Base-by-base conservation (phyloP, 2,888 invertebrate species). In the Amblyjoppa fuscipennis region DNA sequence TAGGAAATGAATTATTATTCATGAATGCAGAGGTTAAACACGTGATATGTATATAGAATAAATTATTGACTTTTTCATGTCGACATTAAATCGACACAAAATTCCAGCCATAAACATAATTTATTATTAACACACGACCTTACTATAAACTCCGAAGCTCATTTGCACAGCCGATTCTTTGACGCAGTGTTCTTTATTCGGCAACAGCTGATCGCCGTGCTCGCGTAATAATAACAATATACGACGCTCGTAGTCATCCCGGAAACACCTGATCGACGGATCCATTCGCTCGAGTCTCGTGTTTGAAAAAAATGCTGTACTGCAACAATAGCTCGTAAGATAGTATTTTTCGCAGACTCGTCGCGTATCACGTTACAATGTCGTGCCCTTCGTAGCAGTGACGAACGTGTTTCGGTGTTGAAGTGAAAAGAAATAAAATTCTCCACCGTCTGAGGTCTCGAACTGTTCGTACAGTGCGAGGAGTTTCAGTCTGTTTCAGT, bases 211-310 rank as follows among this genome's bases (percentile, higher is more conserved):
- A 59, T 77, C 80, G 20, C 34, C 45, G 45, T 31, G 31, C 16
- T 64, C 31, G 64, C 64, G 64, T 31, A n/a, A 64, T 64, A 64
- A 64, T 75, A 81, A 81, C 69, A 81, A 81, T 61, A 75, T 31
- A 69, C 59, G 9, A 71, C 9, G 41, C 25, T 69, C 66, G 16
- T 2, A 38, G 41, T 45, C 34, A 31, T 49, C 16, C 41, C 66
- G 66, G 53, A 66, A 80, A 73, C 80, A 80, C 66, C 80, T 80
- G 80, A 80, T 61, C 53, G 71, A 53, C 53, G 53, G 71, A 71
- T 69, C 5, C 69, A 6, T 28, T 69, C 69, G 49, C 3, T 28
- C 59, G 5, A 59, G 53, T 7, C 28, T 16, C 41, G 69, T 69
- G 16, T 69, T 69, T 49, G 25, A 69, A 69, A 49, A 49, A 45